These are phyloP conservation scores for Leptodactylus fallax DNA, from an alignment of 2,797 vertebrate genomes.

Conservation along the genomic window DNA sequence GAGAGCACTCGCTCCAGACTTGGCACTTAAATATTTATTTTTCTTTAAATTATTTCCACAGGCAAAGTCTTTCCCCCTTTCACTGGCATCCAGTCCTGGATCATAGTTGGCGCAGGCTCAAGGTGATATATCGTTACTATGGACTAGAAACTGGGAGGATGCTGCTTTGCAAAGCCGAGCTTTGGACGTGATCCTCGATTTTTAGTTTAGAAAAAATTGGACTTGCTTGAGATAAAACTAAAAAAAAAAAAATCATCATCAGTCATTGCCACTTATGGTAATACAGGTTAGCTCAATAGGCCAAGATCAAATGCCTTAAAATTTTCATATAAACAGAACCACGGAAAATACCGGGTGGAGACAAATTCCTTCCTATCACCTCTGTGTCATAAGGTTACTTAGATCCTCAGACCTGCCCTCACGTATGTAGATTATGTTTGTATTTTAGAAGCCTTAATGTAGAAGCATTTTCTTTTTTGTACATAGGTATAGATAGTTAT, in stretches of 20 bases:
- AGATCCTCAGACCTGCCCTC: background rate
- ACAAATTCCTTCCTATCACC: background rate
- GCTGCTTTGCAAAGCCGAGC: conserved; percentile 48
- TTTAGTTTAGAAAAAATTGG: background rate
- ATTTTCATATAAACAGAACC: conserved; percentile 14
- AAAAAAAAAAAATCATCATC: background rate
- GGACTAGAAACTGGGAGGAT: conserved; percentile 21
- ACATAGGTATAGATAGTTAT: conserved; percentile 41
- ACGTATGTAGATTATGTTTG: background rate
- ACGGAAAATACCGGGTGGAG: background rate
- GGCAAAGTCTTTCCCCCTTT: conserved; percentile 69
- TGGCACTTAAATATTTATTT: conserved; percentile 85
- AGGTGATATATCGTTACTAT: conserved; percentile 20
- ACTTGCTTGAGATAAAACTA: background rate
- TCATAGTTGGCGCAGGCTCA: background rate
- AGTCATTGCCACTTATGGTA: conserved; percentile 33
- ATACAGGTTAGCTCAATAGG: conserved; percentile 21
- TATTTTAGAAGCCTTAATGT: conserved; percentile 43
- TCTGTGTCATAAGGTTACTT: conserved; percentile 19
- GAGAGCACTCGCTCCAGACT: conserved; percentile 49
- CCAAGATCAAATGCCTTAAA: conserved; percentile 58
- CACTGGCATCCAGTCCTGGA: conserved; percentile 58
- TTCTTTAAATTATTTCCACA: conserved; percentile 81
- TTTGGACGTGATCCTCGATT: conserved; percentile 18
- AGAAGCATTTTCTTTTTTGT: conserved; percentile 2